These are phyloP conservation scores for Myocastor coypus DNA, from an alignment of 2,113 vertebrate species.

Conservation along the genomic window DNA sequence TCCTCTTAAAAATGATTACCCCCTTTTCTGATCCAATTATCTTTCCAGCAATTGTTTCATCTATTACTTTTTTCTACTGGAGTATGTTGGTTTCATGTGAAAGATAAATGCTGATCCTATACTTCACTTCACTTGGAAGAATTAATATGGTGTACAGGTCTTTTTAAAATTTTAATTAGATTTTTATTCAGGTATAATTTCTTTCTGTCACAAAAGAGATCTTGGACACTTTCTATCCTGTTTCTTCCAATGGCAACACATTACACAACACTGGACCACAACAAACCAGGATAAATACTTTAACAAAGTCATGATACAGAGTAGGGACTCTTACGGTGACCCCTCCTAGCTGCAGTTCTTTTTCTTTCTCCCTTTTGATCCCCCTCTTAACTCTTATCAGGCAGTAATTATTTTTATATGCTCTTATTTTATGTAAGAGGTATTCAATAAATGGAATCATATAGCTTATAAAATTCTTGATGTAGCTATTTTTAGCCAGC, in stretches of 20 bases:
- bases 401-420: background rate
- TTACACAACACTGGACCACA: background rate
- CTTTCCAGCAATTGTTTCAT: background rate
- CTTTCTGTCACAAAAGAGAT: background rate
- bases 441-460: background rate
- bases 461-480: background rate
- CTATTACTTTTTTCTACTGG: background rate
- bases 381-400: background rate
- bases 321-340: accelerated
- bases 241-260: background rate
- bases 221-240: too few relatives aligned
- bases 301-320: background rate
- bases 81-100: background rate
- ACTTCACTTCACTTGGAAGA: background rate
- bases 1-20: background rate
- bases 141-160: background rate
- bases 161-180: background rate
- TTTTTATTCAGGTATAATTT: background rate
- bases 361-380: background rate
- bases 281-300: background rate
- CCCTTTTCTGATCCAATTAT: too few relatives aligned
- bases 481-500: background rate
- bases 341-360: background rate
- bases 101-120: background rate
- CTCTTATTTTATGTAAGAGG: background rate